phyloP scores from a whole-genome alignment of 2,888 invertebrate species.

The Charanyca ferruginea region DNA sequence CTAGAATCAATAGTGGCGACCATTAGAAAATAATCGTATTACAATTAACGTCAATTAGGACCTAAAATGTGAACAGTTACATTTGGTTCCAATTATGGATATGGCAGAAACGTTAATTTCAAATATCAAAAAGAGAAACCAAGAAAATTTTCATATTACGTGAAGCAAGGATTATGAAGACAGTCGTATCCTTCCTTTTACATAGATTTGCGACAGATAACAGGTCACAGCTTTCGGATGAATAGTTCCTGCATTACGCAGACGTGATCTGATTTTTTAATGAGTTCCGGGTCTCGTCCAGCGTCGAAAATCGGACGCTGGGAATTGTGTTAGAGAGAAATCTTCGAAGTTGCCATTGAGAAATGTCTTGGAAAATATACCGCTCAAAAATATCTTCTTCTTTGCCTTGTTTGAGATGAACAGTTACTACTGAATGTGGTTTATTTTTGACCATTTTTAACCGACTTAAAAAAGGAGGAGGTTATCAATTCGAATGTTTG shows the following conservation, averaged over 20 bases:
- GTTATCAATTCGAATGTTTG: too few species aligned
- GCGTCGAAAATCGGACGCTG: slow-evolving; percentile 37
- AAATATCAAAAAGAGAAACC: background rate
- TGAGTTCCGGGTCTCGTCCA: slow-evolving; percentile 19
- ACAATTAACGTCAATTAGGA: too few species aligned
- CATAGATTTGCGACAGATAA: slow-evolving; percentile 50
- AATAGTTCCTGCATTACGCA: slow-evolving; percentile 50
- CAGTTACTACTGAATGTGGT: background rate
- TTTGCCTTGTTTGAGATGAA: background rate
- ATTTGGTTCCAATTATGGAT: too few species aligned
- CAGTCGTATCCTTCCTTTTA: slow-evolving; percentile 33
- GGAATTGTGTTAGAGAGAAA: slow-evolving; percentile 35
- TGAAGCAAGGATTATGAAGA: slow-evolving; percentile 40
- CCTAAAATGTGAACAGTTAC: too few species aligned
- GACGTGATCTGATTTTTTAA: slow-evolving; percentile 51
- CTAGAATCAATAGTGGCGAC: too few species aligned
- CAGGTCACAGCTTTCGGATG: slow-evolving; percentile 52
- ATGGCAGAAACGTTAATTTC: too few species aligned
- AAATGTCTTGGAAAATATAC: background rate
- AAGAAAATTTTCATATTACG: background rate
- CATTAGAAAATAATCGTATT: too few species aligned
- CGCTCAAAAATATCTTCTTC: too few species aligned
- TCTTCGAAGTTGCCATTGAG: slow-evolving; percentile 4
- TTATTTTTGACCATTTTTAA: background rate
- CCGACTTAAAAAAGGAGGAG: too few species aligned